Evolutionary conservation across 2,113 vertebrate species (phyloP), one percentile per base, ranked within the genome.

Genomic region (Smithornis capensis): DNA sequence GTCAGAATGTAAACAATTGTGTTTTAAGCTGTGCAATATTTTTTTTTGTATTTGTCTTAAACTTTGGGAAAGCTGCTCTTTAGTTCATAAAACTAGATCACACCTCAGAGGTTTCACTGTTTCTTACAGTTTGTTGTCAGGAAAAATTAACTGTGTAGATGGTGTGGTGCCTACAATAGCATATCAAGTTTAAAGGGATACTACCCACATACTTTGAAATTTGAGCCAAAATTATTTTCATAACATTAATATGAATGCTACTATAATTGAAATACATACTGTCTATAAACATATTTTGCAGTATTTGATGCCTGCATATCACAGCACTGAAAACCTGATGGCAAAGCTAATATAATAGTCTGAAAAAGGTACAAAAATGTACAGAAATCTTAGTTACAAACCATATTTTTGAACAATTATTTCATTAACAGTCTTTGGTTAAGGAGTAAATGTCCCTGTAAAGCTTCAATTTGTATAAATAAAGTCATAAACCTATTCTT

Each of bases 21-120:
- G 90, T 92, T 97, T 89, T 93, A 96, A 89, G 62, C 85, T 89
- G 96, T 97, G 97, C 96, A 97, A 97, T 97, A 95, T 95, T 92
- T 94, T 90, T 91, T 91, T 92, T 76, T 69, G 65, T 94, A 92
- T 89, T 93, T 97, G 93, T 97, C 92, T 95, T 94, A 93, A 94
- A 95, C 56, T 90, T 96, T 90, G 88, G 71, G 38, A 94, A 96
- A 96, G 97, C 95, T 97, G 96, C 96, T 97, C 38, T 94, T 93
- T 6, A 62, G 75, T 96, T 96, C 49, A 52, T 94, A 92, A 94
- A 96, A 95, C 80, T 53, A 86, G 83, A 73, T 90, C 81, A 83
- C 82, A 85, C 73, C 91, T 96, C 86, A 73, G 40, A 74, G 82
- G 56, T 87, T 88, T 95, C 75, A 33, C 37, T 82, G 9, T 63